A percentile compares a stretch with the other conserved stretches of the same genome.
Conservation (phyloP, 2,113 vertebrate genomes). For the Morphnarchus princeps region DNA sequence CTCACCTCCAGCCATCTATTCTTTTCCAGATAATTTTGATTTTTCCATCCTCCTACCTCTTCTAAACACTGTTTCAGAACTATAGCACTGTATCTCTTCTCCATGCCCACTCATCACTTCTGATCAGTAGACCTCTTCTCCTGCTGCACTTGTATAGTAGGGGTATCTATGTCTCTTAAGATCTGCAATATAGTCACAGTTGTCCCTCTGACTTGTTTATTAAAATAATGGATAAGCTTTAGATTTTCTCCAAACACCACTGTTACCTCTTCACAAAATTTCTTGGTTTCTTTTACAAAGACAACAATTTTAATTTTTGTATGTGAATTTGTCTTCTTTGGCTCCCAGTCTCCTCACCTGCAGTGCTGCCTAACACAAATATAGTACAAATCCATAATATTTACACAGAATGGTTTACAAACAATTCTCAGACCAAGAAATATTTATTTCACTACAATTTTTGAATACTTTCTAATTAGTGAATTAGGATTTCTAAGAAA, state of each 20-base stretch:
- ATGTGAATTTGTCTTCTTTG: background rate
- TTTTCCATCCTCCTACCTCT: background rate
- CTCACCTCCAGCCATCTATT: background rate
- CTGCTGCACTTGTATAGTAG: background rate
- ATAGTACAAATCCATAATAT: background rate
- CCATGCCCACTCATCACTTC: background rate
- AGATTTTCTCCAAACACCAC: background rate
- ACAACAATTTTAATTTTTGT: background rate
- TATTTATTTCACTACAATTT: background rate
- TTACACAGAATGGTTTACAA: background rate
- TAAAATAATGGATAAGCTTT: background rate
- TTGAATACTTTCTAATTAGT: background rate
- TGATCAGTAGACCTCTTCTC: background rate
- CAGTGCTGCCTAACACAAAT: background rate
- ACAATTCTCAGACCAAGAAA: background rate
- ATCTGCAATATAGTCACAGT: background rate
- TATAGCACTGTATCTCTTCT: background rate
- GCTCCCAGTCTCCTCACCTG: background rate
- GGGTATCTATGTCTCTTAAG: background rate
- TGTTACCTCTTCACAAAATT: background rate
- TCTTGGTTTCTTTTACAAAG: background rate
- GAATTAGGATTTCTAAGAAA: background rate
- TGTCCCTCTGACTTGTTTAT: background rate
- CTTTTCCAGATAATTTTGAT: background rate
- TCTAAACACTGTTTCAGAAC: background rate